Evolutionary conservation across 2,797 vertebrate genomes (phyloP).

Genomic region (Salarias fasciatus): DNA sequence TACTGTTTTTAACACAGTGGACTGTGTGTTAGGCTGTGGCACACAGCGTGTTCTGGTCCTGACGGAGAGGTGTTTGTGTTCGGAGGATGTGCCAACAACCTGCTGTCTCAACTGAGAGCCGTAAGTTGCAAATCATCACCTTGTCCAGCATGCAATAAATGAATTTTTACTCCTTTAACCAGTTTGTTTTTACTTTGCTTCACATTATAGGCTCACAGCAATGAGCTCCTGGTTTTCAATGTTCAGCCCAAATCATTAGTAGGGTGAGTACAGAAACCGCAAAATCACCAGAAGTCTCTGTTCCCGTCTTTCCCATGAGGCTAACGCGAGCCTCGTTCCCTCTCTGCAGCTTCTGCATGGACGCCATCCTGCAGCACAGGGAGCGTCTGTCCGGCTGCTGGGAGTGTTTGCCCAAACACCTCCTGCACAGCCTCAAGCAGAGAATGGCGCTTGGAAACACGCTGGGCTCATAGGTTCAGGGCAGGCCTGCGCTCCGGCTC

Average conservation of each 20-base stretch:
- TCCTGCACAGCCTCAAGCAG: conserved; percentile 90
- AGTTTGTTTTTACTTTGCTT: neutral
- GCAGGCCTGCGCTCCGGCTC: neutral
- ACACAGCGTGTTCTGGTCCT: conserved; percentile 91
- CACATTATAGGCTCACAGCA: conserved; percentile 90
- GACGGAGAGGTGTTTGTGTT: conserved; percentile 98
- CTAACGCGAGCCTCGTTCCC: neutral
- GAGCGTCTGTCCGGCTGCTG: conserved; percentile 87
- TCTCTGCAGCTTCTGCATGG: conserved; percentile 88
- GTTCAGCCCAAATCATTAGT: conserved; percentile 94
- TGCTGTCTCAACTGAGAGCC: conserved; percentile 91
- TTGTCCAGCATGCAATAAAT: neutral
- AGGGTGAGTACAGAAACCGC: conserved; percentile 80
- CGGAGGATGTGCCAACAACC: conserved; percentile 96
- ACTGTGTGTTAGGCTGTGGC: conserved; percentile 88
- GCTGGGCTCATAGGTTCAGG: conserved; percentile 85
- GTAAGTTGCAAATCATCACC: conserved; percentile 80
- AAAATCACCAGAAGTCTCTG: too few species aligned
- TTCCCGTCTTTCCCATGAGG: too few species aligned
- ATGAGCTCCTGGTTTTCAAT: conserved; percentile 91
- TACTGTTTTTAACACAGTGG: neutral
- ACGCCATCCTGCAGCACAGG: conserved; percentile 88
- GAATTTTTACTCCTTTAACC: neutral
- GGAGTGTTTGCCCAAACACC: conserved; percentile 94
- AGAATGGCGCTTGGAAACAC: conserved; percentile 88